A percentile compares a stretch with the other conserved stretches of the same genome.
Conservation (phyloP, 1,140 invertebrate species). For the fruit fly (Drosophila melanogaster) region DNA sequence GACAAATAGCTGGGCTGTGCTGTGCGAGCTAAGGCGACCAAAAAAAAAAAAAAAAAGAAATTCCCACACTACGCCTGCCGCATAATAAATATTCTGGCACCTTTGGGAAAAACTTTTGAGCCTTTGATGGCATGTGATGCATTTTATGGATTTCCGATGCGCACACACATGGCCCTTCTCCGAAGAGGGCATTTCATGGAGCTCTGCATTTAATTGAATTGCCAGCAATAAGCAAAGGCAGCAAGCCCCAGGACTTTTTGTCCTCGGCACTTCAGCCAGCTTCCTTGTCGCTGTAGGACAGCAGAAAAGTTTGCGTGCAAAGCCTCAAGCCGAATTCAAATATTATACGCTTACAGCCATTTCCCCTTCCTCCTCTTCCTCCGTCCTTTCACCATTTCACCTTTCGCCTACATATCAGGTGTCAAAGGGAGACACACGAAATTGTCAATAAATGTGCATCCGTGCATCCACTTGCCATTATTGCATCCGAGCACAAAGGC, state of each 20-base stretch:
- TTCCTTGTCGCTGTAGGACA: conserved; percentile 18
- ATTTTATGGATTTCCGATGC: conserved; percentile 73
- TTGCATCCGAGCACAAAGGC: conserved; percentile 45
- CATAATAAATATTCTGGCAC: conserved; percentile 75
- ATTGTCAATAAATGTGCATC: conserved; percentile 40
- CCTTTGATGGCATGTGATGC: conserved; percentile 73
- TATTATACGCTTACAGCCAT: conserved; percentile 19
- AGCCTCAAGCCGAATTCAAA: conserved; percentile 26
- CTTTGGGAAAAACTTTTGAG: conserved; percentile 69
- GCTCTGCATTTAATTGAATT: conserved; percentile 80
- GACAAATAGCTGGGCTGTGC: conserved; percentile 50
- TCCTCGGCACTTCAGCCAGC: conserved; percentile 22
- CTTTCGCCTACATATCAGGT: conserved; percentile 13
- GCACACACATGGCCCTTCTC: conserved; percentile 11
- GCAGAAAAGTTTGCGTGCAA: conserved; percentile 19
- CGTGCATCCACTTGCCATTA: conserved; percentile 33
- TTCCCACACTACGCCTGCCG: conserved; percentile 43
- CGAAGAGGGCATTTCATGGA: conserved; percentile 74
- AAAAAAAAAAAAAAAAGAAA: conserved; percentile 13
- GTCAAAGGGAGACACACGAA: conserved; percentile 34
- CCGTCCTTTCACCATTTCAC: neutral
- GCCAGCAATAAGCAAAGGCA: conserved; percentile 49
- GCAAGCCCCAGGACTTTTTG: conserved; percentile 31
- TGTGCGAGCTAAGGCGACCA: conserved; percentile 1
- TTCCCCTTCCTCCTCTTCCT: neutral